Evolutionary conservation across 1,140 invertebrate species (phyloP).

Genomic region (Rhopalosiphum padi): DNA sequence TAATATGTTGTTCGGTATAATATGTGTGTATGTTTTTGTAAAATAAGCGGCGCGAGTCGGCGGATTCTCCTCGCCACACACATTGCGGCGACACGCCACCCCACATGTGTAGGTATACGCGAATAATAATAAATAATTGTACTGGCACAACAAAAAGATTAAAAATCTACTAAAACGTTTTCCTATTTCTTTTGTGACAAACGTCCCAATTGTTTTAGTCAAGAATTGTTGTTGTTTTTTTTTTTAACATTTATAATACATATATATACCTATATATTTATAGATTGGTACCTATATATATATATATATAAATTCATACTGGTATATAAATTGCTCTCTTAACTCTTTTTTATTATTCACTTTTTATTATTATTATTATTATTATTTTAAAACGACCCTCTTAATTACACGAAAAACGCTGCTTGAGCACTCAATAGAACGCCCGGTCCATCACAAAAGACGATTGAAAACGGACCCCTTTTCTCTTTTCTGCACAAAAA

Average conservation of each 20-base stretch:
- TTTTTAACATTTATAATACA: neutral
- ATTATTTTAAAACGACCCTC: constrained; percentile 57
- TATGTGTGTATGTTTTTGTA: neutral
- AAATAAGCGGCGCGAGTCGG: neutral
- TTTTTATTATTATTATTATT: constrained; percentile 43
- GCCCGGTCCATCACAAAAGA: constrained; percentile 45
- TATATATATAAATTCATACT: neutral
- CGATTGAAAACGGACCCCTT: constrained; percentile 56
- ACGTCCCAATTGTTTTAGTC: constrained; percentile 53
- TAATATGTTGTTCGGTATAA: neutral
- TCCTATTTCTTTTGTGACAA: constrained; percentile 41
- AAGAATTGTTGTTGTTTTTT: constrained; percentile 26
- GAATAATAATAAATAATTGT: constrained; percentile 42
- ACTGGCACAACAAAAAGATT: constrained; percentile 32
- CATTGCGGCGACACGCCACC: neutral
- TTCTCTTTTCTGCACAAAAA: constrained; percentile 43
- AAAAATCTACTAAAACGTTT: constrained; percentile 51
- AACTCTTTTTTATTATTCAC: constrained; percentile 53
- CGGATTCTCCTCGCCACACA: neutral
- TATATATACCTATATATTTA: neutral
- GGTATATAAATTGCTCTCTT: constrained; percentile 50
- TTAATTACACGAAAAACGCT: constrained; percentile 55
- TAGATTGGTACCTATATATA: neutral
- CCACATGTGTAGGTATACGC: neutral
- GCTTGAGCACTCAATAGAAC: constrained; percentile 42